Percentiles rank a stretch among this genome's conserved stretches.
Conservation (phyloP, 2,113 vertebrate species). For the Bucco capensis region DNA sequence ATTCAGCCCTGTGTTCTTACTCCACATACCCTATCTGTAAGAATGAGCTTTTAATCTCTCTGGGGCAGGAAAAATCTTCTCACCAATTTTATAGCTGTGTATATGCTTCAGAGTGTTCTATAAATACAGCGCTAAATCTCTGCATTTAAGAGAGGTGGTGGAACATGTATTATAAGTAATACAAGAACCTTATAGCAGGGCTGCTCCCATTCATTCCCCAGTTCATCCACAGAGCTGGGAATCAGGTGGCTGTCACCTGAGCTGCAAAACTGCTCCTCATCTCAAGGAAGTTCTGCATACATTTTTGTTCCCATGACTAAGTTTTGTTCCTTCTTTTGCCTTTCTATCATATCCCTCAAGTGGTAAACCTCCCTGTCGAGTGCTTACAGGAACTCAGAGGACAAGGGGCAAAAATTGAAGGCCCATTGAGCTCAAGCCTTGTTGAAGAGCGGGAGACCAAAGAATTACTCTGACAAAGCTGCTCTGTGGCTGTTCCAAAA, state of each 20-base stretch:
- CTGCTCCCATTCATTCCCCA: neutral
- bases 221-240: fast-evolving
- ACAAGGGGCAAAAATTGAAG: neutral
- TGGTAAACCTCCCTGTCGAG: neutral
- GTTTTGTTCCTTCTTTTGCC: neutral
- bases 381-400: neutral
- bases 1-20: neutral
- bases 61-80: conserved; percentile 33
- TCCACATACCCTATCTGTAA: neutral
- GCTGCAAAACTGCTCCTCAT: neutral
- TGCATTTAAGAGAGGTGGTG: neutral
- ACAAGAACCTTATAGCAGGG: neutral
- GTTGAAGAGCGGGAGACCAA: neutral
- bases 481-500: neutral
- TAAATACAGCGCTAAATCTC: conserved; percentile 1
- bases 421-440: neutral
- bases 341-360: neutral
- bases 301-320: neutral
- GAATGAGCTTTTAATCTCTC: conserved; percentile 39
- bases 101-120: conserved; percentile 14
- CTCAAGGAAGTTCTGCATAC: neutral
- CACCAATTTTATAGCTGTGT: conserved; percentile 48
- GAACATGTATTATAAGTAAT: neutral
- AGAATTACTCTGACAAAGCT: neutral
- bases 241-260: neutral